Evolutionary conservation across 2,797 vertebrate genomes (phyloP), one percentile per base, ranked within the genome.

Genomic region (Sternarchorhynchus goeldii): DNA sequence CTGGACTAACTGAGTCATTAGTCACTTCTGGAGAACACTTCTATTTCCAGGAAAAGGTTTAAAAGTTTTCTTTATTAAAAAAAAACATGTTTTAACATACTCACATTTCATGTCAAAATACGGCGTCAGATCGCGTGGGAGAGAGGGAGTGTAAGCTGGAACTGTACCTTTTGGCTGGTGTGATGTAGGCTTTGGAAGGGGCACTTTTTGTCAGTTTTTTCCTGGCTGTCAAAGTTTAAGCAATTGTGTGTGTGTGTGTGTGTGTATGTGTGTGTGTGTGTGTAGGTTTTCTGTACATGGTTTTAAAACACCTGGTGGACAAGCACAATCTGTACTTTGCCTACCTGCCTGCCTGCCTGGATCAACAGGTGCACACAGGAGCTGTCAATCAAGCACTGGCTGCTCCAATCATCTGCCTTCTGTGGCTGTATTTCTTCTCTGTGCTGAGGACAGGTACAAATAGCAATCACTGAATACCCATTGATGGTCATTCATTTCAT

Each of bases 371-470:
- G 76, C 97, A 99, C 88, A 89, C 96, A 7, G 94, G 90, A 18
- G 98, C 96, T 2, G 96, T 99, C 85, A 96, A 93, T 86, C 96
- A 98, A 91, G 96, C 96, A 1, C 82, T 98, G 77, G 94, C 95
- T 0, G 98, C 98, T 0, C 98, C 98, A 59, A 98, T 99, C 85
- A 94, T 99, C 83, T 98, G 96, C 85, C 93, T 99, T 4, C 94
- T 98, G 83, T 99, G 97, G 96, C 93, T 99, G 31, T 97, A 94
- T 75, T 98, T 98, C 87, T 99, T 94, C 88, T 98, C 96, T 1
- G 94, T 98, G 58, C 88, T 99, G 73, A 89, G 96, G 62, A 89
- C 95, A 84, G 96, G 98, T 98, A 56, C 66, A 45, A 36, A 39
- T 5, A 12, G 0, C 36, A 66, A 5, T 20, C 14, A 53, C 56